Evolutionary conservation across 2,113 vertebrate species (phyloP).

Genomic region (Rana temporaria): DNA sequence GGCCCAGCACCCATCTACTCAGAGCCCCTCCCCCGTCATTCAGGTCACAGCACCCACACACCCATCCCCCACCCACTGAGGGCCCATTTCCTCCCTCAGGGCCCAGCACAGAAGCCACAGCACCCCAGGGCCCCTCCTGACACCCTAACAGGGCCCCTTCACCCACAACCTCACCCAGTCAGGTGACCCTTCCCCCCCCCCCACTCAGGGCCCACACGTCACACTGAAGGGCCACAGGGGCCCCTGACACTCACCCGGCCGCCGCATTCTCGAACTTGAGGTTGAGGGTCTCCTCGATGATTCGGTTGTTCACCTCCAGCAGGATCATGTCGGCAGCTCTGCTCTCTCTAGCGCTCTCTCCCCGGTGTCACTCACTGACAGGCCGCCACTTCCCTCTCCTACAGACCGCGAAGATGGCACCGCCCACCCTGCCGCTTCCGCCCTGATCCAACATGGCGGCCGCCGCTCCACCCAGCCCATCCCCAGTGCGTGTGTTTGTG

Average conservation of each 20-base stretch:
- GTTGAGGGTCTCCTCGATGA: constrained; percentile 92
- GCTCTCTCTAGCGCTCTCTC: constrained; percentile 16
- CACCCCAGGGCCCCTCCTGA: too few relatives aligned
- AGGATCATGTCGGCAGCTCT: constrained; percentile 88
- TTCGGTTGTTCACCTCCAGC: constrained; percentile 97
- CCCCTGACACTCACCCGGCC: constrained; percentile 82
- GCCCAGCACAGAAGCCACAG: too few relatives aligned
- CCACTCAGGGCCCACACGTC: not conserved
- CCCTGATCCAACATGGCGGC: constrained; percentile 14
- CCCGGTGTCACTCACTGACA: constrained; percentile 69
- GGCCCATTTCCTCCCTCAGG: too few relatives aligned
- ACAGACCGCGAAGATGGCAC: not conserved
- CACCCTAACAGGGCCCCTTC: not conserved
- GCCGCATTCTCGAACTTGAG: constrained; percentile 94
- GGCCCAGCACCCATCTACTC: not conserved
- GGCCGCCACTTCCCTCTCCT: constrained; percentile 61
- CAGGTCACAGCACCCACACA: not conserved
- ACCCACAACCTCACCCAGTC: not conserved
- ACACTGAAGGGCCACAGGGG: not conserved
- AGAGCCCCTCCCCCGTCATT: not conserved
- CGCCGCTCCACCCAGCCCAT: not conserved
- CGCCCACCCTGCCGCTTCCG: not conserved
- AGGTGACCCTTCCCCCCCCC: not conserved
- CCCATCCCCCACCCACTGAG: not conserved
- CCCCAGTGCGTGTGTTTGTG: not conserved